These are phyloP conservation scores for Brachionus calyciflorus DNA, from an alignment of 1,140 invertebrate genomes.

Conservation along the genomic window DNA sequence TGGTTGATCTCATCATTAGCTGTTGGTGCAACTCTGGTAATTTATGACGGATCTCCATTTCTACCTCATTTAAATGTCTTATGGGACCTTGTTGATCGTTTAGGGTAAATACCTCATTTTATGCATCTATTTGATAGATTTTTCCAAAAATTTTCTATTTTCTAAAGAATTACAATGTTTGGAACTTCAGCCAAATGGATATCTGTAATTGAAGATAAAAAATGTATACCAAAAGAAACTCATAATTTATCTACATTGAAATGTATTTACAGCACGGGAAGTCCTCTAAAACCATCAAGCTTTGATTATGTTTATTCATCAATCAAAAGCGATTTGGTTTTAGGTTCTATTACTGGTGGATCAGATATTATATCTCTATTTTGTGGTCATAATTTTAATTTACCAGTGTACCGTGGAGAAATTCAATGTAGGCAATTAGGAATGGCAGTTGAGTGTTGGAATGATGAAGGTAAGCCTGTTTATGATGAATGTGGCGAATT, in stretches of 20 bases:
- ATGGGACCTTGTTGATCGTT: slow-evolving; percentile 64
- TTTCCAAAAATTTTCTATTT: too few relatives aligned
- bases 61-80: slow-evolving; percentile 62
- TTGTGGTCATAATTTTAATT: slow-evolving; percentile 63
- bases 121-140: too few relatives aligned
- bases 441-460: slow-evolving; percentile 63
- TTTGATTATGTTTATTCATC: slow-evolving; percentile 66
- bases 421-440: slow-evolving; percentile 64
- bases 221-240: slow-evolving; percentile 54
- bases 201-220: slow-evolving; percentile 62
- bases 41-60: slow-evolving; percentile 67
- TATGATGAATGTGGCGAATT: slow-evolving; percentile 65
- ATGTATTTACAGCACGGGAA: slow-evolving; percentile 66
- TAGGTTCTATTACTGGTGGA: slow-evolving; percentile 66
- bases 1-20: slow-evolving; percentile 61
- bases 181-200: slow-evolving; percentile 67
- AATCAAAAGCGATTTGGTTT: slow-evolving; percentile 64
- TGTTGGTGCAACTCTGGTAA: slow-evolving; percentile 63
- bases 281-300: slow-evolving; percentile 63
- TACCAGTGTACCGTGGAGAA: slow-evolving; percentile 65
- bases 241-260: slow-evolving; percentile 62
- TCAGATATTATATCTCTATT: slow-evolving; percentile 68
- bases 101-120: too few relatives aligned
- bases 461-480: slow-evolving; percentile 58
- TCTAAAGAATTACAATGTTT: slow-evolving; percentile 63